Conservation (phyloP, 2,113 vertebrate species). For the Cavia aperea region DNA sequence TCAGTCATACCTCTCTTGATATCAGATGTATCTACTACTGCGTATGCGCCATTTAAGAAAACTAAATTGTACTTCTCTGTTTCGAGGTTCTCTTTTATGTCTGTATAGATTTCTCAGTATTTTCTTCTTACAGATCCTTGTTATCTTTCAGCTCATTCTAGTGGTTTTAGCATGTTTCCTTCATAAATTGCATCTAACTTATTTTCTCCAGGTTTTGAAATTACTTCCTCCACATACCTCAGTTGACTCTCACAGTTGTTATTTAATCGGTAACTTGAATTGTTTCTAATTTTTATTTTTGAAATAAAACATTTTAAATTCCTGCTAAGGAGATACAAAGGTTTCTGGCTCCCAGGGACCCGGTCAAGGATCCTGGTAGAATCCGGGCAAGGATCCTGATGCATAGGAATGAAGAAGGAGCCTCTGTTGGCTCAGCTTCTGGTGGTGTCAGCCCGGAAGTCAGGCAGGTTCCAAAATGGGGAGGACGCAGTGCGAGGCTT, state of each 20-base stretch:
- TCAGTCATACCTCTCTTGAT: background rate
- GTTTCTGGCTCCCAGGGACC: background rate
- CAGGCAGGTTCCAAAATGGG: background rate
- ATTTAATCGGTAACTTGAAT: background rate
- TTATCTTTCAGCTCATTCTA: background rate
- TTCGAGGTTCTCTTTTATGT: background rate
- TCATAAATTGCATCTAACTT: background rate
- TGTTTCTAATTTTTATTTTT: background rate
- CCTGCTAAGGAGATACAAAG: background rate
- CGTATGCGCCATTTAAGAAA: background rate
- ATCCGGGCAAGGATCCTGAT: no score
- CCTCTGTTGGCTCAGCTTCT: background rate
- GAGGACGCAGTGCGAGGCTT: background rate
- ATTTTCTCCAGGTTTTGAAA: background rate
- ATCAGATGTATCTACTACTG: background rate
- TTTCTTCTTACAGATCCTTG: background rate
- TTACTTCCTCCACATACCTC: background rate
- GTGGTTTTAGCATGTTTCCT: background rate
- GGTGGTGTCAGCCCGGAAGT: background rate
- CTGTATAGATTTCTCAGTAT: background rate
- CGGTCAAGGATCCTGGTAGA: no score
- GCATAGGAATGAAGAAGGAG: no score
- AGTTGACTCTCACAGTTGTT: background rate
- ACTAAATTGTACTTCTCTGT: background rate
- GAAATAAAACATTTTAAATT: background rate